These are phyloP conservation scores for Eustalomyia histrio DNA, from an alignment of 2,888 invertebrate genomes.

Conservation along the genomic window DNA sequence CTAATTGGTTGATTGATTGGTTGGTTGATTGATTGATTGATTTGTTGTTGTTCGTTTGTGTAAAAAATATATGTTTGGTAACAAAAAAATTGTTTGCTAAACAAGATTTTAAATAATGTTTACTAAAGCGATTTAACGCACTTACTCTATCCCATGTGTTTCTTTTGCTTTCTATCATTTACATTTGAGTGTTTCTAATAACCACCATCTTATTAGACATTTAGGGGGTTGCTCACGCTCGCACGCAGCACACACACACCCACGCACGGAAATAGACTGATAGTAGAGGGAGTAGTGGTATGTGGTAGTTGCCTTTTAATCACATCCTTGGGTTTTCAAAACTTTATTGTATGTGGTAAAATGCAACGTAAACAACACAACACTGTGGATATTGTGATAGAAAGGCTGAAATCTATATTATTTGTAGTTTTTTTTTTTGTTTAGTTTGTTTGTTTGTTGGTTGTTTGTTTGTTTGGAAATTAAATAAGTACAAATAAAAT, in stretches of 20 bases:
- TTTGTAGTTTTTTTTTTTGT: constrained; percentile 48
- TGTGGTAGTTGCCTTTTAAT: constrained; percentile 53
- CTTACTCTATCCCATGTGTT: constrained; percentile 62
- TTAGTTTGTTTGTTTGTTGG: too few species aligned
- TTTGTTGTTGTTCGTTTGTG: constrained; percentile 48
- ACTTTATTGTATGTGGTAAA: constrained; percentile 51
- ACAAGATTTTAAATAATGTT: constrained; percentile 59
- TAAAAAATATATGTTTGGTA: constrained; percentile 58
- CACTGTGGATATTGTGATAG: constrained; percentile 51
- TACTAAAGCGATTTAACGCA: constrained; percentile 62
- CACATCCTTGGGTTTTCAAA: constrained; percentile 50
- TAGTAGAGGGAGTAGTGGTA: constrained; percentile 48
- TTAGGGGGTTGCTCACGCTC: constrained; percentile 58
- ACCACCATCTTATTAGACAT: constrained; percentile 59
- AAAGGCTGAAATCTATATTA: constrained; percentile 63
- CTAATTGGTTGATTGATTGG: constrained; percentile 21
- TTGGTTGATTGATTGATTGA: constrained; percentile 25
- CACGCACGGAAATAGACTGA: constrained; percentile 42
- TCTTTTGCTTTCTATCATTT: constrained; percentile 49
- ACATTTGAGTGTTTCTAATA: constrained; percentile 33
- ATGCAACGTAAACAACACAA: constrained; percentile 53
- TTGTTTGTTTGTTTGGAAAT: constrained; percentile 34
- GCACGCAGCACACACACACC: constrained; percentile 37
- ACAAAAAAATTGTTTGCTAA: constrained; percentile 64
- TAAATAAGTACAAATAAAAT: constrained; percentile 53